These are phyloP conservation scores for Sorex araneus DNA, from an alignment of 2,113 vertebrate genomes.

Conservation along the genomic window DNA sequence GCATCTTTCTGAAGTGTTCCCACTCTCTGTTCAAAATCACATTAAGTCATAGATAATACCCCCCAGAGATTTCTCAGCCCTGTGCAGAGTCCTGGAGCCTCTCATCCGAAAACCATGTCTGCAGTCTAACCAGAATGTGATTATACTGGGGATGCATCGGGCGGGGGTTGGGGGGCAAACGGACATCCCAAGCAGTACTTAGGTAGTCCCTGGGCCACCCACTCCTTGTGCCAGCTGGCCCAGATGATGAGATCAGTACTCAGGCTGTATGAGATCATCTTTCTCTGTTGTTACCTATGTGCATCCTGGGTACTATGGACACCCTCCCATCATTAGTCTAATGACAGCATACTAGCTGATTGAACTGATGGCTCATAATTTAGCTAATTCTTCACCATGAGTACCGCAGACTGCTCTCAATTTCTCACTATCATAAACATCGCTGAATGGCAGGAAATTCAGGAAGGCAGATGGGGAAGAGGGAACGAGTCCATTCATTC, in stretches of 20 bases:
- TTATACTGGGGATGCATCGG: background rate
- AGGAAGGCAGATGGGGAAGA: background rate
- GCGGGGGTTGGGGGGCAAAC: too few relatives aligned
- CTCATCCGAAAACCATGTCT: too few relatives aligned
- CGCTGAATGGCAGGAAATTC: background rate
- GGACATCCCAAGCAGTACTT: too few relatives aligned
- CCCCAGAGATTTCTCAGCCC: background rate
- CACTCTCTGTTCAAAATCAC: slow-evolving; percentile 42
- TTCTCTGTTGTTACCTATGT: background rate
- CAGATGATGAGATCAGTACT: background rate
- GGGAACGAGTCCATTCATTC: background rate
- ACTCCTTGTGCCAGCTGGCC: background rate
- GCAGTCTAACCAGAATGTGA: background rate
- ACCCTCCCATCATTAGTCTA: background rate
- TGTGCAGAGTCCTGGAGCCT: background rate
- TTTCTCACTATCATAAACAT: background rate
- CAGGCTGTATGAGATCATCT: too few relatives aligned
- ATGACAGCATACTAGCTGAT: background rate
- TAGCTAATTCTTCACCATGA: background rate
- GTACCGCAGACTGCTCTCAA: background rate
- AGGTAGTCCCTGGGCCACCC: too few relatives aligned
- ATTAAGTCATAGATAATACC: background rate
- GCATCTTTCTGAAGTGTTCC: background rate
- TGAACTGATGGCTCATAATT: background rate
- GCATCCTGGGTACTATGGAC: background rate